phyloP scores from a whole-genome alignment of 2,113 vertebrate species.

The Gadus macrocephalus region DNA sequence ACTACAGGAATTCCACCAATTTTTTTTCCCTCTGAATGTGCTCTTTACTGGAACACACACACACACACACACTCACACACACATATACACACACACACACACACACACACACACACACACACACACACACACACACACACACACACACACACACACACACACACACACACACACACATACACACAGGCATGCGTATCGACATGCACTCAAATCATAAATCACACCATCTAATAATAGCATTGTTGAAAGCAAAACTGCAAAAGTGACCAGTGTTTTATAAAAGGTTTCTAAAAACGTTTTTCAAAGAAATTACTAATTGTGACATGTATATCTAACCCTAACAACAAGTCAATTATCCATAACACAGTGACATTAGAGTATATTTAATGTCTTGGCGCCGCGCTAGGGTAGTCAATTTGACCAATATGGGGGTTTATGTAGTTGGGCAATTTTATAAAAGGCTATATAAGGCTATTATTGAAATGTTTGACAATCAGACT shows the following conservation, averaged over 20 bases:
- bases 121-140: slow-evolving; percentile 20
- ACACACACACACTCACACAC: neutral
- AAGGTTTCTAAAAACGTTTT: too few species aligned
- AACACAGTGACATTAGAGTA: too few species aligned
- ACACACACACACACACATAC: slow-evolving; percentile 20
- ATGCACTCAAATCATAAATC: slow-evolving; percentile 8
- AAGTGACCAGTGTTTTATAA: too few species aligned
- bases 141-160: slow-evolving; percentile 18
- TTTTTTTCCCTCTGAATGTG: slow-evolving; percentile 29
- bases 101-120: slow-evolving; percentile 16
- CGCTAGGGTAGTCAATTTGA: too few species aligned
- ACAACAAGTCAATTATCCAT: too few species aligned
- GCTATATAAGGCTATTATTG: too few species aligned
- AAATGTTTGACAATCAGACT: too few species aligned
- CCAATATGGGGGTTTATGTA: too few species aligned
- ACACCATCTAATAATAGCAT: neutral
- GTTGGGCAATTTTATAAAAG: too few species aligned
- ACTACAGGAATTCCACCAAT: slow-evolving; percentile 62
- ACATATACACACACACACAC: neutral
- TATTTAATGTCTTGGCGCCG: too few species aligned
- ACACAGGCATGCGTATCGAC: neutral
- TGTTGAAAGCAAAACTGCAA: neutral
- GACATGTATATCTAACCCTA: too few species aligned
- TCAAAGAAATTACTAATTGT: too few species aligned
- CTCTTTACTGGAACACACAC: slow-evolving; percentile 57